Conservation (phyloP, 2,113 vertebrate species). For the Cepphus grylle region DNA sequence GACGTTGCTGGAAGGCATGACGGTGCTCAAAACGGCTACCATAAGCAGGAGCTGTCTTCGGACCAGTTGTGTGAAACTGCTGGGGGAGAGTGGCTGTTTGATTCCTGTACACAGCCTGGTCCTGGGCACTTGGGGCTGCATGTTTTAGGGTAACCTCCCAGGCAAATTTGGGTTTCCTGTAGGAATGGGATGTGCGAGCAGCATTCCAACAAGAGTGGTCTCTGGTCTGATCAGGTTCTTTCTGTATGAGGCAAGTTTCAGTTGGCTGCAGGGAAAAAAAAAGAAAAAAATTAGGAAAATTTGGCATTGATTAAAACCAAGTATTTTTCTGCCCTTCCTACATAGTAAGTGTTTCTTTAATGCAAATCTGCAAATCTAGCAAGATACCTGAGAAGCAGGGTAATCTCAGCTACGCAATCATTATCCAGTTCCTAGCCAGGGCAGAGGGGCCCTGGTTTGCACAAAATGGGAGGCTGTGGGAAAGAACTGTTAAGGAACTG, state of each 20-base stretch:
- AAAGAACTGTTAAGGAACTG: not conserved
- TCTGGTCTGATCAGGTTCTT: not conserved
- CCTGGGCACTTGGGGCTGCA: slow-evolving; percentile 21
- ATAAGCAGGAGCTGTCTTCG: slow-evolving; percentile 20
- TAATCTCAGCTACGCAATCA: not conserved
- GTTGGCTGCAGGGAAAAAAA: not conserved
- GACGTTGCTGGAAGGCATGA: slow-evolving; percentile 78
- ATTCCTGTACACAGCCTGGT: slow-evolving; percentile 13
- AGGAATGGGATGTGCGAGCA: not conserved
- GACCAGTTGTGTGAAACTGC: not conserved
- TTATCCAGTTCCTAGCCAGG: not conserved
- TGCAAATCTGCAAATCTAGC: not conserved
- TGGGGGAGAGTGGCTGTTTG: not conserved
- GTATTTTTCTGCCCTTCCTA: not conserved
- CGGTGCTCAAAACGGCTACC: slow-evolving; percentile 70
- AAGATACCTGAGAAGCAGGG: not conserved
- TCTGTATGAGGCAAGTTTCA: not conserved
- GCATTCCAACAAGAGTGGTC: not conserved
- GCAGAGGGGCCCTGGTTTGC: not conserved
- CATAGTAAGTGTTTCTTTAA: not conserved
- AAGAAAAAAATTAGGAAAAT: not conserved
- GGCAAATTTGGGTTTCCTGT: slow-evolving; percentile 46
- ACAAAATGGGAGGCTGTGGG: not conserved
- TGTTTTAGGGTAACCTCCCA: slow-evolving; percentile 74
- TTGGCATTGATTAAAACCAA: not conserved